phyloP scores from a whole-genome alignment of 2,797 vertebrate species.

The Melanotaenia boesemani region DNA sequence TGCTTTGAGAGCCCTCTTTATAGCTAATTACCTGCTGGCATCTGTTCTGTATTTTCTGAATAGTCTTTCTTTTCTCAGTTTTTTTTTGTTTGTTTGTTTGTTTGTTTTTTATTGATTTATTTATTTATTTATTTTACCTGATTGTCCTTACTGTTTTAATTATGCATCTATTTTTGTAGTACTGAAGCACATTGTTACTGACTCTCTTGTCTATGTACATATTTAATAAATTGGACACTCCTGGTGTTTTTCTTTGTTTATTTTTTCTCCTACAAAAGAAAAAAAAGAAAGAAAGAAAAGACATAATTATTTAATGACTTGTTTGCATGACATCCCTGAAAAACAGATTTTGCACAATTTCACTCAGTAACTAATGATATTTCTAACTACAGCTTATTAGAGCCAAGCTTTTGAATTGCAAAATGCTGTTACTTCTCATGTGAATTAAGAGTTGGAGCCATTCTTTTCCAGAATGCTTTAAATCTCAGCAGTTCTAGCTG shows the following conservation, averaged over 20 bases:
- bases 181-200: background rate
- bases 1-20: too few species aligned
- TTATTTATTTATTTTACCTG: too few species aligned
- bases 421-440: conserved; percentile 38
- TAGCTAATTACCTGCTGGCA: background rate
- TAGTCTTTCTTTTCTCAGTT: background rate
- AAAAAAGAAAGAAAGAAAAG: background rate
- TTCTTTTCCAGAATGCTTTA: conserved; percentile 32
- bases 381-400: background rate
- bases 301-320: background rate
- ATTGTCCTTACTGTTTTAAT: background rate
- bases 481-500: background rate
- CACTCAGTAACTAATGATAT: background rate
- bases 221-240: background rate
- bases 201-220: background rate
- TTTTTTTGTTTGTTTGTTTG: too few species aligned
- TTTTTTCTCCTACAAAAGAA: too few species aligned
- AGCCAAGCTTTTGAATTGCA: conserved; percentile 10
- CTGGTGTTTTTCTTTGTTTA: background rate
- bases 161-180: background rate
- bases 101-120: too few species aligned
- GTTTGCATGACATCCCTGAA: background rate
- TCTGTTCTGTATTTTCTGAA: background rate
- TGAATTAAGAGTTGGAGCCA: conserved; percentile 32
- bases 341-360: background rate